These are phyloP conservation scores for Monochamus saltuarius DNA, from an alignment of 1,140 invertebrate species.

Conservation along the genomic window DNA sequence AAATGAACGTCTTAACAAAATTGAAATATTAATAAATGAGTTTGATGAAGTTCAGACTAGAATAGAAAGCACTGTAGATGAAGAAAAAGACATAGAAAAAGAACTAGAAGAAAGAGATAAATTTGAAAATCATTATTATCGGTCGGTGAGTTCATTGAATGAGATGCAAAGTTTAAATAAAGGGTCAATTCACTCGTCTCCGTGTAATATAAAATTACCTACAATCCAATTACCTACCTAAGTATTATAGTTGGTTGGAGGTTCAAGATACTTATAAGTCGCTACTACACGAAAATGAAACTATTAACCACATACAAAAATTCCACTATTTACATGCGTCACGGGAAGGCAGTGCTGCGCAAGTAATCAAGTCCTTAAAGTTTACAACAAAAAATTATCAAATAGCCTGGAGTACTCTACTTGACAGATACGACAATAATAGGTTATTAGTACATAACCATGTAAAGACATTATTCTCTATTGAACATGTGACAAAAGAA, in stretches of 20 bases:
- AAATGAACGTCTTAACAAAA: not conserved
- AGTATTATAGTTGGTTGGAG: not conserved
- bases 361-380: not conserved
- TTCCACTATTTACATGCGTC: not conserved
- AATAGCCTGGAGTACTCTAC: constrained; percentile 7
- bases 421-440: constrained; percentile 26
- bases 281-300: constrained; percentile 1
- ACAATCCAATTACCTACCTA: not conserved
- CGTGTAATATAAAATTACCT: not conserved
- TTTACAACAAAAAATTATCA: constrained; percentile 1
- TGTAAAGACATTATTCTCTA: constrained; percentile 19
- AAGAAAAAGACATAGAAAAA: constrained; percentile 3
- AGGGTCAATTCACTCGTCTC: too few relatives aligned
- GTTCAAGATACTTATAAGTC: not conserved
- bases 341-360: not conserved
- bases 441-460: constrained; percentile 19
- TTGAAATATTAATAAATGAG: constrained; percentile 7
- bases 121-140: constrained; percentile 14
- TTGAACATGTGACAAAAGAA: constrained; percentile 23
- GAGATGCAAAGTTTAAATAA: too few relatives aligned
- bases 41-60: constrained; percentile 12
- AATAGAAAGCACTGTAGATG: constrained; percentile 6
- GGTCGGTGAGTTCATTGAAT: too few relatives aligned
- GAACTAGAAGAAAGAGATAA: not conserved
- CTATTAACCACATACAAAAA: not conserved